phyloP scores from a whole-genome alignment of 2,797 vertebrate genomes.

The Glossophaga mutica region DNA sequence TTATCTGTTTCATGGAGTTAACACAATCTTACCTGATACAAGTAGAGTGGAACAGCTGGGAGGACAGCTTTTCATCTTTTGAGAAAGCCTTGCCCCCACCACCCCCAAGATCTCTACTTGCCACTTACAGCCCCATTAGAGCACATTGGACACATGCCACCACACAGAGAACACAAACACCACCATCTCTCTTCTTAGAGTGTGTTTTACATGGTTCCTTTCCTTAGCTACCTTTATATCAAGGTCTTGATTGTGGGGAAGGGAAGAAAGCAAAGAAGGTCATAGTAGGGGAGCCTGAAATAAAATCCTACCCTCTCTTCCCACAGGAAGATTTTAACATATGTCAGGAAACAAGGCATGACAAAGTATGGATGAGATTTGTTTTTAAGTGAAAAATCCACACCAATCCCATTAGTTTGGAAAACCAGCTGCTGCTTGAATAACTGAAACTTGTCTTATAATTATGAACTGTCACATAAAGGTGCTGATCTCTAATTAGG shows the following conservation, averaged over 20 bases:
- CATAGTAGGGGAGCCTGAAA: neutral
- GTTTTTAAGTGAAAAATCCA: slow-evolving; percentile 18
- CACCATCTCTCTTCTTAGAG: neutral
- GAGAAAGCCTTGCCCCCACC: neutral
- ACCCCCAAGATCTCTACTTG: neutral
- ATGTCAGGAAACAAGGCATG: neutral
- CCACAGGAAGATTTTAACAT: neutral
- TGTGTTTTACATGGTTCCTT: neutral
- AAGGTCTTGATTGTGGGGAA: neutral
- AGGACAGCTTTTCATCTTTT: neutral
- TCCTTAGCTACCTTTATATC: neutral
- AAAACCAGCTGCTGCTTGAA: slow-evolving; percentile 13
- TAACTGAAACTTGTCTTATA: slow-evolving; percentile 28
- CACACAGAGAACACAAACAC: neutral
- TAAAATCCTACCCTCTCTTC: neutral
- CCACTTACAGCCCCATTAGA: neutral
- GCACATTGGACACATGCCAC: too few relatives aligned
- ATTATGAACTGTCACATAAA: neutral
- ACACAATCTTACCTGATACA: neutral
- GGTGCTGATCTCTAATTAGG: slow-evolving; percentile 16
- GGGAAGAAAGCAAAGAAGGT: neutral
- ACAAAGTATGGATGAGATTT: neutral
- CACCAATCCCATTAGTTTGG: neutral
- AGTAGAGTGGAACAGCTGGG: neutral
- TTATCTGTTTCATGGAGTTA: neutral